Conservation (phyloP, 2,113 vertebrate genomes). For the Ptilorrhoa leucosticta region DNA sequence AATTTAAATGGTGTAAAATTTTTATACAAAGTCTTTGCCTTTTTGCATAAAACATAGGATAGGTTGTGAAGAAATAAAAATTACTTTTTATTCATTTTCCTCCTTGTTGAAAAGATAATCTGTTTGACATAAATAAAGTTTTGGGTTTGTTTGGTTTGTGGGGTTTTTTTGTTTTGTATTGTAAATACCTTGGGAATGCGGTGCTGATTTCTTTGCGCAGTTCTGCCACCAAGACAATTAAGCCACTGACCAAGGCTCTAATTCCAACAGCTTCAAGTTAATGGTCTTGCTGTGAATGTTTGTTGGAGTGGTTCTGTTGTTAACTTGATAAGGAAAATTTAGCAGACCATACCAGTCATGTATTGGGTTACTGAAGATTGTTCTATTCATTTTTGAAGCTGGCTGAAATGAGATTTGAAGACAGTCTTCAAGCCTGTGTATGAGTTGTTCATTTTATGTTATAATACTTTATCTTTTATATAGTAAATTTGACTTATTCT, state of each 20-base stretch:
- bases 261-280: neutral
- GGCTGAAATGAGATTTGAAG: neutral
- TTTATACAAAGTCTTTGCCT: neutral
- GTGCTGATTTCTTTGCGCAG: neutral
- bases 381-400: neutral
- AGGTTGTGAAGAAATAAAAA: neutral
- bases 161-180: neutral
- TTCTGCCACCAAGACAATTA: neutral
- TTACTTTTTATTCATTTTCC: neutral
- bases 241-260: neutral
- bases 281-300: neutral
- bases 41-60: neutral
- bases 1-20: neutral
- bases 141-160: neutral
- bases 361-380: neutral
- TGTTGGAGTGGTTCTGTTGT: neutral
- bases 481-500: neutral
- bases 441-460: neutral
- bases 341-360: neutral
- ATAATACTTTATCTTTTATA: neutral
- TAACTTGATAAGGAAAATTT: neutral
- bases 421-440: neutral
- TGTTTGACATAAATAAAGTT: neutral
- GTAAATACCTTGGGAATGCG: neutral
- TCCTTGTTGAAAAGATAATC: neutral